These are phyloP conservation scores for Pseudomyrmex concolor DNA, from an alignment of 1,140 invertebrate species.

Conservation along the genomic window DNA sequence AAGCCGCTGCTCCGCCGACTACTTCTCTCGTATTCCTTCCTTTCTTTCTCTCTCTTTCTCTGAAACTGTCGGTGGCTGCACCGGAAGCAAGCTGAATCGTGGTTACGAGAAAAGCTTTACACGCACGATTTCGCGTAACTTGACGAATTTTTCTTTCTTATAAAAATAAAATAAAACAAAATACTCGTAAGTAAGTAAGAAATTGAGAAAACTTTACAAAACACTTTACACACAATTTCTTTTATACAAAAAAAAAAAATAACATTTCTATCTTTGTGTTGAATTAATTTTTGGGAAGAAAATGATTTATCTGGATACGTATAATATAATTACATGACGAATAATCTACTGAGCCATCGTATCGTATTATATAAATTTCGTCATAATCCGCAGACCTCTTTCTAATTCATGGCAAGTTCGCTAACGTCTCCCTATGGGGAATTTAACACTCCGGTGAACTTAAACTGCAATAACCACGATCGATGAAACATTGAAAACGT, in stretches of 20 bases:
- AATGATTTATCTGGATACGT: neutral
- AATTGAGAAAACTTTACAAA: too few species aligned
- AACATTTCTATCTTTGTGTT: neutral
- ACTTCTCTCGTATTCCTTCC: constrained; percentile 2
- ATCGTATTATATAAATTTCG: constrained; percentile 10
- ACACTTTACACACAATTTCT: too few species aligned
- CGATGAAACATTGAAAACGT: constrained; percentile 48
- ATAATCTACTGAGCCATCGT: neutral
- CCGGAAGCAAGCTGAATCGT: neutral
- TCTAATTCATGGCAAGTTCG: constrained; percentile 19
- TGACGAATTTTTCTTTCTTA: neutral
- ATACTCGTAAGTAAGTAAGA: too few species aligned
- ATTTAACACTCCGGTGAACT: constrained; percentile 34
- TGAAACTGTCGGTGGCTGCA: neutral
- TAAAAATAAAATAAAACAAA: too few species aligned
- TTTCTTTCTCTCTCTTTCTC: neutral
- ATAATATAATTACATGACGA: neutral
- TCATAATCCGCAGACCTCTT: neutral
- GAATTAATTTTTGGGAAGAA: neutral
- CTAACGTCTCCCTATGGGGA: constrained; percentile 7
- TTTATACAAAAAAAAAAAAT: neutral
- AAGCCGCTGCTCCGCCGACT: neutral
- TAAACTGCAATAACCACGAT: constrained; percentile 46
- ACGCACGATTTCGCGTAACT: neutral
- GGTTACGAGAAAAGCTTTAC: constrained; percentile 2